A percentile compares a stretch with the other conserved stretches of the same genome.
These are phyloP conservation scores for Osedax frankpressi DNA, from an alignment of 2,888 invertebrate species.

Conservation along the genomic window DNA sequence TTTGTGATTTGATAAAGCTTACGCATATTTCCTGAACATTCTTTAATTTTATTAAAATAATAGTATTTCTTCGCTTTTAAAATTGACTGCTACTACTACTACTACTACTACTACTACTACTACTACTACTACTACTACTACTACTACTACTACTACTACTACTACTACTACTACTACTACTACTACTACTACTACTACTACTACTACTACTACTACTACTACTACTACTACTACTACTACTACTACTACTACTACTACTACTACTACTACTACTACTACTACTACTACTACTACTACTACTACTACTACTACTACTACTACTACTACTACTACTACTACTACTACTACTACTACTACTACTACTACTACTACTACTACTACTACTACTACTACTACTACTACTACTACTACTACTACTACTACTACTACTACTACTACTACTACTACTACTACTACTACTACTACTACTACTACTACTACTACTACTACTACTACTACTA, in stretches of 20 bases:
- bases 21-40: too few species aligned
- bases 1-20: too few species aligned
- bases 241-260: background rate
- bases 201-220: background rate
- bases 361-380: background rate
- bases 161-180: background rate
- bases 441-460: background rate
- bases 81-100: background rate
- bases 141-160: background rate
- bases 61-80: too few species aligned
- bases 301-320: background rate
- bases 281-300: background rate
- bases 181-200: background rate
- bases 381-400: background rate
- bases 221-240: background rate
- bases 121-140: background rate
- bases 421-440: background rate
- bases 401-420: background rate
- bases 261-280: background rate
- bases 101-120: background rate
- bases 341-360: background rate
- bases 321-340: background rate
- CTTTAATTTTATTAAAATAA: too few species aligned
- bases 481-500: background rate
- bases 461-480: background rate